Conservation (phyloP, 2,113 vertebrate species). For the Nycticebus coucang region DNA sequence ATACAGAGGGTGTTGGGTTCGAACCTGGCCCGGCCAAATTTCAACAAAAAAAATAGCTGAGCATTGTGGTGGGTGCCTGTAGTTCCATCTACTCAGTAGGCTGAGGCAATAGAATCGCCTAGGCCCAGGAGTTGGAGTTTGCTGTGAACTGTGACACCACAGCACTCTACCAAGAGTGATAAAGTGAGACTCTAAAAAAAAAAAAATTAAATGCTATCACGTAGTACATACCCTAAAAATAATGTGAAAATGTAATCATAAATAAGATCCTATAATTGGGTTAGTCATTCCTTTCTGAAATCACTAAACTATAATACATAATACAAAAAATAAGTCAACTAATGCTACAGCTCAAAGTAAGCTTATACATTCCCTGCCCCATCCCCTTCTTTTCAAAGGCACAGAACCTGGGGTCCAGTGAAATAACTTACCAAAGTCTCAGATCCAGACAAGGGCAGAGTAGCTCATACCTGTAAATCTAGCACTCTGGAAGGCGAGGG, state of each 20-base stretch:
- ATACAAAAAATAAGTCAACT: neutral
- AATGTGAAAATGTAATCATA: conserved; percentile 26
- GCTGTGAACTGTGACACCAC: too few species aligned
- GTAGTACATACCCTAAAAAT: neutral
- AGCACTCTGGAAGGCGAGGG: too few species aligned
- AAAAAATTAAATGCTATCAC: neutral
- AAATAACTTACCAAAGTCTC: neutral
- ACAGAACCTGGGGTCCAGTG: neutral
- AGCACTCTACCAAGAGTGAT: too few species aligned
- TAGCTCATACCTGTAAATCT: too few species aligned
- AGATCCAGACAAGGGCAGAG: neutral
- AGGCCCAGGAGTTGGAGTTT: too few species aligned
- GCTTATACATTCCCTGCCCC: neutral
- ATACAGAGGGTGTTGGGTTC: too few species aligned
- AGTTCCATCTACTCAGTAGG: too few species aligned
- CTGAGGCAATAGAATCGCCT: too few species aligned
- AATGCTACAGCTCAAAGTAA: conserved; percentile 25
- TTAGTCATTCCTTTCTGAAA: conserved; percentile 49
- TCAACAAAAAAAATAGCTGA: too few species aligned
- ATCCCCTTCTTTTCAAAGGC: neutral
- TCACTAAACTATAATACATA: neutral
- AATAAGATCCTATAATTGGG: neutral
- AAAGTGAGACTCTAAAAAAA: too few species aligned
- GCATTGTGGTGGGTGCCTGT: too few species aligned
- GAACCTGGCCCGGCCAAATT: too few species aligned